Conservation (phyloP, 1,140 invertebrate genomes). For the Aphidius ervi region DNA sequence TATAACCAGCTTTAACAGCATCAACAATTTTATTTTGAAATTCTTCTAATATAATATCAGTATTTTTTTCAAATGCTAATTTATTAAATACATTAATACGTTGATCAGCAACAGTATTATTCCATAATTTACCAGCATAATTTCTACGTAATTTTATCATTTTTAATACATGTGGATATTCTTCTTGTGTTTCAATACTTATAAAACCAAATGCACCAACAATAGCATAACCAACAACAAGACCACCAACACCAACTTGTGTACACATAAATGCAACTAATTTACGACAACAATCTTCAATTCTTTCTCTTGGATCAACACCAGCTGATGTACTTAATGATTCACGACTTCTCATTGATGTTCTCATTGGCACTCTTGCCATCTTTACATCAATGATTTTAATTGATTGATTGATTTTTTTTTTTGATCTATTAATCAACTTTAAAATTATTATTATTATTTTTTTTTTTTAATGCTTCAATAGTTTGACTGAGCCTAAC, state of each 20-base stretch:
- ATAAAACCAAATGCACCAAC: constrained; percentile 91
- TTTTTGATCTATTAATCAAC: no score
- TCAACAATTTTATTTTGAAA: constrained; percentile 68
- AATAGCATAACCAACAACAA: constrained; percentile 92
- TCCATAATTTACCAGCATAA: constrained; percentile 68
- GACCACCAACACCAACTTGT: constrained; percentile 88
- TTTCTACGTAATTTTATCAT: constrained; percentile 53
- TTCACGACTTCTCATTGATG: constrained; percentile 62
- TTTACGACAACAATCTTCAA: constrained; percentile 79
- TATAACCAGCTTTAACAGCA: constrained; percentile 73
- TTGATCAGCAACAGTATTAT: constrained; percentile 58
- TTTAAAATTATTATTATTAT: no score
- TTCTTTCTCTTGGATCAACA: constrained; percentile 64
- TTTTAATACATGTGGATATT: constrained; percentile 52
- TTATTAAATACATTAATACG: constrained; percentile 72
- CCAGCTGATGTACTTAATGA: constrained; percentile 65
- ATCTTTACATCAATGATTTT: constrained; percentile 19
- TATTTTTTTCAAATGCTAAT: constrained; percentile 64
- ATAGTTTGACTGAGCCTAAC: no score
- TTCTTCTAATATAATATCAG: constrained; percentile 61
- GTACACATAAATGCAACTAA: constrained; percentile 88
- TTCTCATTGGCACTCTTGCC: constrained; percentile 38
- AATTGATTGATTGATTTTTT: constrained; percentile 4
- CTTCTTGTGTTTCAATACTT: constrained; percentile 72
- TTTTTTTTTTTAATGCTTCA: no score